Conservation (phyloP, 2,888 invertebrate species). For the Philereme vetulata region DNA sequence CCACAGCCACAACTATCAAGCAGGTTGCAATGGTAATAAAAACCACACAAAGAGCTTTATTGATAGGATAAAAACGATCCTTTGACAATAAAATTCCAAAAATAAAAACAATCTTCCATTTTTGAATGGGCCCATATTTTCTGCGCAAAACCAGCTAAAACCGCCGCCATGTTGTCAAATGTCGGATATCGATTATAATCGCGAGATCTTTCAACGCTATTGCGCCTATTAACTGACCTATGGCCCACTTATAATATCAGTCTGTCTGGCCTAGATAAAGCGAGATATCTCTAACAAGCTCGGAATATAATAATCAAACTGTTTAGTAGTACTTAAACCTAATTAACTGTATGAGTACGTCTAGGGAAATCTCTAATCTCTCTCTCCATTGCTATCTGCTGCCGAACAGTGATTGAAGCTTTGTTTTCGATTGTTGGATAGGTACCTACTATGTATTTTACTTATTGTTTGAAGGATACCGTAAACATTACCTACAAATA, state of each 20-base stretch:
- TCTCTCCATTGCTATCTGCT: too few relatives aligned
- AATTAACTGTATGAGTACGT: too few relatives aligned
- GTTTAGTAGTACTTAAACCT: background rate
- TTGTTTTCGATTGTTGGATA: too few relatives aligned
- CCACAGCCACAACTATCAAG: too few relatives aligned
- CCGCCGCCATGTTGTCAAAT: background rate
- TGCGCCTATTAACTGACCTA: slow-evolving; percentile 73
- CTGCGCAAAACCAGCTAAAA: slow-evolving; percentile 9
- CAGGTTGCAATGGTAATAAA: too few relatives aligned
- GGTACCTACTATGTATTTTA: too few relatives aligned
- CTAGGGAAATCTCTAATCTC: too few relatives aligned
- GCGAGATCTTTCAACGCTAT: slow-evolving; percentile 49
- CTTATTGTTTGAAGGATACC: too few relatives aligned
- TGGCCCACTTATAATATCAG: slow-evolving; percentile 62
- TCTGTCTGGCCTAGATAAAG: slow-evolving; percentile 70
- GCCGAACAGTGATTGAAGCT: too few relatives aligned
- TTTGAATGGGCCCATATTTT: background rate
- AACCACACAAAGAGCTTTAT: too few relatives aligned
- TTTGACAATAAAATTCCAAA: background rate
- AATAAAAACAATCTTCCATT: background rate
- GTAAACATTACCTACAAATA: too few relatives aligned
- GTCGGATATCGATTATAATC: slow-evolving; percentile 43
- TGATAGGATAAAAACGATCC: too few relatives aligned
- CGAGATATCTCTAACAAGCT: slow-evolving; percentile 50
- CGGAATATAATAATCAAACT: slow-evolving; percentile 25